Evolutionary conservation across 1,140 invertebrate genomes (phyloP), one percentile per base, ranked within the genome.

Genomic region (Hylyphantes graminicola): DNA sequence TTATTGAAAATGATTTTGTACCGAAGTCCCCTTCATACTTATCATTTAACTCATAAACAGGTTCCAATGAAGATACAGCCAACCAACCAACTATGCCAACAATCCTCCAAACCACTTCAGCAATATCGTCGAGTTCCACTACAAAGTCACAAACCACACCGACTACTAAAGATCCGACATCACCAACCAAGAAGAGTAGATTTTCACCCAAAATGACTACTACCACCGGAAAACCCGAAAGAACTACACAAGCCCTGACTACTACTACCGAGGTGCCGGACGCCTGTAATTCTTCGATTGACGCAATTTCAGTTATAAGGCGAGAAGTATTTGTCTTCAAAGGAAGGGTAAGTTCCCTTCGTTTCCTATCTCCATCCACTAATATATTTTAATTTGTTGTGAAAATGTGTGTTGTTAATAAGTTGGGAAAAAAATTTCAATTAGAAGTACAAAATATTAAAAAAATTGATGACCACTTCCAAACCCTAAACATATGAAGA

Each of bases 291-390:
- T 88, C 87, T 0, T 86, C 86, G 54, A 88, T 90, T 74, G 91
- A 92, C 86, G 91, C 91, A n/a, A 89, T 91, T 65, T 89, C 91
- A 9, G 88, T 90, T 8, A 90, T 92, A 8, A 86, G 91, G 55
- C 86, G 86, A 19, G 91, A 92, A 82, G 87, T 91, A 8, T 92
- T 91, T 86, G 87, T 91, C 12, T 92, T 92, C 83, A 92, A 90
- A 87, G 90, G 89, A 78, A 89, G 89, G 81, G 90, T 91, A 87
- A 86, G 89, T 50, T 55, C 57, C 65, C 57, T 85, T 10, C 80
- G 35, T 35, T 35, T 35, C 35, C 35, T 35, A 35, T 35, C 35
- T 35, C 5, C 5, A 35, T 35, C 35, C 35, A 35, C 35, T 1
- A 35, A 35, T 1, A 35, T 35, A 5, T 35, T 35, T 35, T 35